Evolutionary conservation across 2,888 invertebrate genomes (phyloP).

Genomic region (Thereva nobilitata): DNA sequence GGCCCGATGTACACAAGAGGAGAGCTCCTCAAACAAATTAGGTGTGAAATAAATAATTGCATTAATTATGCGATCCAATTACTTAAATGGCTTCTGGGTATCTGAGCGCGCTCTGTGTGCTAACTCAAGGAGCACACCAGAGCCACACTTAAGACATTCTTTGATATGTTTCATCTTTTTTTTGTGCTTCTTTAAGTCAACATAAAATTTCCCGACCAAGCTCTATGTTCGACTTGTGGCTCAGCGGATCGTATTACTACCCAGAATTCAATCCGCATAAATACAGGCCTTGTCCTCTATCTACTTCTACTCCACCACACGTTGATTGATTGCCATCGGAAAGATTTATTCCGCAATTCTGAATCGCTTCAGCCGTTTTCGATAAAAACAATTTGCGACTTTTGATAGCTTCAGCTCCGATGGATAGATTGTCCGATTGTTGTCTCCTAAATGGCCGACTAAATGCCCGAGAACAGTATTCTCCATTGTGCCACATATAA

Average conservation of each 20-base stretch:
- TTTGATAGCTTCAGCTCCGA: no score
- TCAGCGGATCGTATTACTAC: no score
- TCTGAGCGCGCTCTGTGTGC: no score
- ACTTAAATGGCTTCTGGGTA: constrained; percentile 19
- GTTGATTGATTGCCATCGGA: constrained; percentile 3
- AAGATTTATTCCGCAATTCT: constrained; percentile 1
- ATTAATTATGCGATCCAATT: constrained; percentile 28
- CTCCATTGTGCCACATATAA: background rate
- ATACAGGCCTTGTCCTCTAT: background rate
- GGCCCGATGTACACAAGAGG: no score
- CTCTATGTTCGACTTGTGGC: no score
- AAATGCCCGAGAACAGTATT: background rate
- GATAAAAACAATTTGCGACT: no score
- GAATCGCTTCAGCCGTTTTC: background rate
- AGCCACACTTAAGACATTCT: no score
- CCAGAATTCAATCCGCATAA: background rate
- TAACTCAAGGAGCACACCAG: no score
- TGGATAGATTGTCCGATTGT: no score
- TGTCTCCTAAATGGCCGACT: background rate
- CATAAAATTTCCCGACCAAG: no score
- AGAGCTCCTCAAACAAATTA: constrained; percentile 6
- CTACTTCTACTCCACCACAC: background rate
- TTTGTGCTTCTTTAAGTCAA: no score
- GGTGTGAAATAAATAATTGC: constrained; percentile 25
- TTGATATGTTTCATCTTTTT: no score